These are phyloP conservation scores for Lasaia peninsularis DNA, from an alignment of 1,140 invertebrate genomes.

Conservation along the genomic window DNA sequence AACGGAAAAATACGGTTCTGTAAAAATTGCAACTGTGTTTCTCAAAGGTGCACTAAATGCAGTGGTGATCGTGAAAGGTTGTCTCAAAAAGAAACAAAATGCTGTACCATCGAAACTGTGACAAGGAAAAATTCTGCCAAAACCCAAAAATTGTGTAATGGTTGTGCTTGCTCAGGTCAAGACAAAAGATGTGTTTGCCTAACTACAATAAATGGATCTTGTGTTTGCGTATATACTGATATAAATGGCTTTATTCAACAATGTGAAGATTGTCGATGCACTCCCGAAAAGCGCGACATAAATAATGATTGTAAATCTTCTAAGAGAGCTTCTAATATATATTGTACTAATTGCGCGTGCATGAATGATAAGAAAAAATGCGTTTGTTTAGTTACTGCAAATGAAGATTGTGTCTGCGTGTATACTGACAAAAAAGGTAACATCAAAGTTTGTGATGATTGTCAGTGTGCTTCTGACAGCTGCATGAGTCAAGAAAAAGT, in stretches of 20 bases:
- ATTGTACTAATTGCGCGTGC: background rate
- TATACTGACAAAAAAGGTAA: slow-evolving; percentile 29
- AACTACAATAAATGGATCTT: background rate
- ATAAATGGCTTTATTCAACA: background rate
- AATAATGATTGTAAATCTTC: background rate
- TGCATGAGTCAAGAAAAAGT: background rate
- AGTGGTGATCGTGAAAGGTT: background rate
- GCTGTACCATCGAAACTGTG: background rate
- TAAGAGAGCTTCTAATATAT: background rate
- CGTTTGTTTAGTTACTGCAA: slow-evolving; percentile 29
- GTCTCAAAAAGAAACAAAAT: background rate
- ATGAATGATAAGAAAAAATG: slow-evolving; percentile 19
- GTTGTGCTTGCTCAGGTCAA: background rate
- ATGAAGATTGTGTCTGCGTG: slow-evolving; percentile 31
- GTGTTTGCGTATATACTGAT: slow-evolving; percentile 2
- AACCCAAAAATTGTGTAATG: background rate
- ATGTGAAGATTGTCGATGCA: slow-evolving; percentile 16
- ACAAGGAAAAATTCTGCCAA: background rate
- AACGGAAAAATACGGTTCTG: slow-evolving; percentile 27
- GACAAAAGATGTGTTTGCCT: background rate
- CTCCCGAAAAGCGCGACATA: background rate
- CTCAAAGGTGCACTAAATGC: background rate
- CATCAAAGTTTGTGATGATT: slow-evolving; percentile 29
- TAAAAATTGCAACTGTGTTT: slow-evolving; percentile 28
- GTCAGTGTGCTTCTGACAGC: slow-evolving; percentile 16